Evolutionary conservation across 2,888 invertebrate species (phyloP).

Genomic region (Helleia helle): DNA sequence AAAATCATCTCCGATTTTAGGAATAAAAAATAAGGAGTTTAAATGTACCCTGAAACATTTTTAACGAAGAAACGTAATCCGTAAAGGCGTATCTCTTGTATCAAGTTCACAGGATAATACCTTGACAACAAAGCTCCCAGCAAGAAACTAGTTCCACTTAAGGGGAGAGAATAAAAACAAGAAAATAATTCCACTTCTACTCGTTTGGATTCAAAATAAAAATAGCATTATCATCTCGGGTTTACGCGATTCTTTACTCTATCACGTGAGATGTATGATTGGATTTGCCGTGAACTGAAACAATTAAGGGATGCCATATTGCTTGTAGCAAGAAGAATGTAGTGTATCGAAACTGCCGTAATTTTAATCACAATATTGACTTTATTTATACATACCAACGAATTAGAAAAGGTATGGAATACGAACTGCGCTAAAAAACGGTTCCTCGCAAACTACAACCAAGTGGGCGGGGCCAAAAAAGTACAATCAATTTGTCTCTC

Average conservation of each 20-base stretch:
- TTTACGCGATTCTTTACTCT: not conserved
- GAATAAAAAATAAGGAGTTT: no score
- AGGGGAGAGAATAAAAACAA: not conserved
- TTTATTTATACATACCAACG: no score
- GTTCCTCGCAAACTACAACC: no score
- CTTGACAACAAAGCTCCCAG: not conserved
- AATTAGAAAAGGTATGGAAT: no score
- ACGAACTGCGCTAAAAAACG: no score
- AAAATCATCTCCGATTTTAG: no score
- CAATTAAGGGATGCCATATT: not conserved
- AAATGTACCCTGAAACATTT: not conserved
- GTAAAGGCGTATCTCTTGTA: not conserved
- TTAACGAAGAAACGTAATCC: not conserved
- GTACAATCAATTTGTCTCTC: no score
- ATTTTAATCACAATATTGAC: no score
- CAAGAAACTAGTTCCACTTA: slow-evolving; percentile 3
- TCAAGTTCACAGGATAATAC: slow-evolving; percentile 1
- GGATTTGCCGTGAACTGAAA: no score
- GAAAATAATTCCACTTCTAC: not conserved
- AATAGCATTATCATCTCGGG: not conserved
- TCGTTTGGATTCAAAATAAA: not conserved
- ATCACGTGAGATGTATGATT: not conserved
- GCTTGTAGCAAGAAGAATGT: not conserved
- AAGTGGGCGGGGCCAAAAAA: no score
- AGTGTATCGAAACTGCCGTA: not conserved